Evolutionary conservation across 2,888 invertebrate genomes (phyloP), one percentile per base, ranked within the genome.

Genomic region (Watsonalla cultraria): DNA sequence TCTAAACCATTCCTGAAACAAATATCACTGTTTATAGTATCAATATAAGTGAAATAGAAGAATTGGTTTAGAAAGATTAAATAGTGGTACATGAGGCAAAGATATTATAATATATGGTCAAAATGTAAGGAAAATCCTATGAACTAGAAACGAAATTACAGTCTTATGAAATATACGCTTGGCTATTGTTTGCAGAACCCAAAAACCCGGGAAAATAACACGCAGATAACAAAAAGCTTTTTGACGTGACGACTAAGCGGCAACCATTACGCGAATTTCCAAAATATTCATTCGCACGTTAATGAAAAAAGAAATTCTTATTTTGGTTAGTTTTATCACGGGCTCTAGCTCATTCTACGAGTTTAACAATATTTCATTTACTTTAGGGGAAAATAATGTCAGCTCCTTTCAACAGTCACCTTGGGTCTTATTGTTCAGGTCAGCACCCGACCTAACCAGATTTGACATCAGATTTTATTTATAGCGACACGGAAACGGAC

Each of bases 161-260:
- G 78, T 72, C 76, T 78, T 73, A 78, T 84, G 83, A 88, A 86
- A 86, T 84, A 88, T 88, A 77, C 80, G 81, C 62, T 68, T 67
- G 84, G 84, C 82, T 88, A 2, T 87, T 86, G 86, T 87, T 80
- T 76, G 76, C 71, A 65, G 76, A 79, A 82, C 81, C 78, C 80
- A 74, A 83, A 76, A 74, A 72, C 74, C 68, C 79, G 83, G 80
- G 84, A 86, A 87, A 86, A 87, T 85, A 84, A 77, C 85, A 76
- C 69, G 60, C 67, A 80, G 84, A 86, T 86, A 87, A 86, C 86
- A 85, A 86, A 85, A 80, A 80, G 78, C 78, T 80, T 82, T 83
- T 82, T 84, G 80, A 82, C 78, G 76, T 68, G 65, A 61, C 75
- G 72, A 70, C 77, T 77, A 72, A 79, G 67, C 66, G 67, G 60